A percentile compares a stretch with the other conserved stretches of the same genome.
Conservation (phyloP, 2,888 invertebrate species). For the Nemapogon koenigi region DNA sequence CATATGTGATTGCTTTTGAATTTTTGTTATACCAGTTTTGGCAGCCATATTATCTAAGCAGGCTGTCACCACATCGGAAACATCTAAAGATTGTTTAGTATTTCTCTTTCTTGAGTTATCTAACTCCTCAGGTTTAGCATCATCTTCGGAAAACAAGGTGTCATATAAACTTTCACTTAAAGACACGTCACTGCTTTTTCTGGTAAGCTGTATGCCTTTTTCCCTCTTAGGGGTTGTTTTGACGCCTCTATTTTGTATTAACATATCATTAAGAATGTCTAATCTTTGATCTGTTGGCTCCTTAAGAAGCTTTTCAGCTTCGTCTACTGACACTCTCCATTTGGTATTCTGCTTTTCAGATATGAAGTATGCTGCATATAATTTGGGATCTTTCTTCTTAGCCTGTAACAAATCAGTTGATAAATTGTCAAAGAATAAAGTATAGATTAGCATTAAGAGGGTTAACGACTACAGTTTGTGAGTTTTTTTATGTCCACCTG, state of each 20-base stretch:
- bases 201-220: constrained; percentile 26
- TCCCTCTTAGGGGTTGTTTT: constrained; percentile 30
- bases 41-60: constrained; percentile 57
- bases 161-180: constrained; percentile 55
- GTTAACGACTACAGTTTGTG: no score
- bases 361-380: constrained; percentile 57
- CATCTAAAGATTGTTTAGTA: constrained; percentile 42
- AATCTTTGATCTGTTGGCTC: constrained; percentile 65
- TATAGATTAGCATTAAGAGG: no score
- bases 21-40: constrained; percentile 53
- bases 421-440: no score
- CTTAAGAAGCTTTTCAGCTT: constrained; percentile 71
- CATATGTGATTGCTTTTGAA: constrained; percentile 57
- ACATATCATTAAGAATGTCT: constrained; percentile 50
- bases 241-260: constrained; percentile 26
- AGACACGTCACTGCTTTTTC: constrained; percentile 50
- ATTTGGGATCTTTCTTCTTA: constrained; percentile 60
- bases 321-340: constrained; percentile 79
- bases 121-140: constrained; percentile 32
- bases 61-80: constrained; percentile 54
- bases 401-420: constrained; percentile 46
- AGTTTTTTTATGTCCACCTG: no score
- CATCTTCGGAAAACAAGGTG: constrained; percentile 48
- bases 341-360: constrained; percentile 59
- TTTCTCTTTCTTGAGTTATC: constrained; percentile 31